A percentile compares a stretch with the other conserved stretches of the same genome.
phyloP scores from a whole-genome alignment of 2,888 invertebrate genomes.

The Hemistola chrysoprasaria region DNA sequence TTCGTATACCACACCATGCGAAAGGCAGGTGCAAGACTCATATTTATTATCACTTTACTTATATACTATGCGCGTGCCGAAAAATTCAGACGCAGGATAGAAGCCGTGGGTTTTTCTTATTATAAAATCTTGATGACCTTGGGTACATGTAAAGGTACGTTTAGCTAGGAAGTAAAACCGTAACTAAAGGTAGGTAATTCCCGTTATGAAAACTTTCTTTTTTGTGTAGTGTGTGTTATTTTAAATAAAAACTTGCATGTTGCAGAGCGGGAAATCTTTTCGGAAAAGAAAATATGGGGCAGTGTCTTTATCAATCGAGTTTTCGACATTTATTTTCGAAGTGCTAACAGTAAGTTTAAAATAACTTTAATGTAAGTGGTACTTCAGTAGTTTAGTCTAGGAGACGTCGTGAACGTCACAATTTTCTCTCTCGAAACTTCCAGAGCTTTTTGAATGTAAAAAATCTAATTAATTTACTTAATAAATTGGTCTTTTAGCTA shows the following conservation, averaged over 20 bases:
- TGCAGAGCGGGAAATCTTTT: conserved; percentile 48
- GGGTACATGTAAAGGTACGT: conserved; percentile 59
- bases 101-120: conserved; percentile 50
- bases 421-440: no score
- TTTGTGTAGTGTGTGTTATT: neutral
- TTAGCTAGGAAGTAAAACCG: neutral
- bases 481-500: no score
- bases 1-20: conserved; percentile 4
- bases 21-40: conserved; percentile 1
- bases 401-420: no score
- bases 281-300: conserved; percentile 57
- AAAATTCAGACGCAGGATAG: conserved; percentile 42
- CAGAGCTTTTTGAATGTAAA: no score
- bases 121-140: conserved; percentile 57
- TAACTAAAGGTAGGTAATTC: conserved; percentile 3
- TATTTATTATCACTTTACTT: neutral
- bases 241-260: neutral
- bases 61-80: conserved; percentile 1
- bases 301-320: conserved; percentile 50
- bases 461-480: no score
- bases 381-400: no score
- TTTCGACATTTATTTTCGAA: conserved; percentile 61
- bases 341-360: conserved; percentile 46
- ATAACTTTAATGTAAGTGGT: no score
- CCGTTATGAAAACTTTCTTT: neutral